phyloP scores from a whole-genome alignment of 2,888 invertebrate genomes.

The Trilocha varians region DNA sequence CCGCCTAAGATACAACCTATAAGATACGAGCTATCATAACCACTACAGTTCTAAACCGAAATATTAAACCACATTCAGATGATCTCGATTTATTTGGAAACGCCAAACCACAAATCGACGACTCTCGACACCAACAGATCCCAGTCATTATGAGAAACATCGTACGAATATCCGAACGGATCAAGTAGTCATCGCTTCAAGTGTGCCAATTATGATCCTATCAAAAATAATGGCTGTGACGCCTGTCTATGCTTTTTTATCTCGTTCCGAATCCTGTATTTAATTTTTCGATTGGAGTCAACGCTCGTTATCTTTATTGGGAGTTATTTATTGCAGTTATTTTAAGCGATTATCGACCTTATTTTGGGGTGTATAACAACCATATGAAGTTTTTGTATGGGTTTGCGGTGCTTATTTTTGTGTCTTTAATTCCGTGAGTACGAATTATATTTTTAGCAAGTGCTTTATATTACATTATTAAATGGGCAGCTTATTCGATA shows the following conservation, averaged over 20 bases:
- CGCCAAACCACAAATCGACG: not conserved
- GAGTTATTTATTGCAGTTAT: not conserved
- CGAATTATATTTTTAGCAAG: too few relatives aligned
- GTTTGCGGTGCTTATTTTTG: too few relatives aligned
- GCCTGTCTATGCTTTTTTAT: constrained; percentile 12
- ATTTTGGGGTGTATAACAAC: too few relatives aligned
- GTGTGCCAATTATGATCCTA: constrained; percentile 36
- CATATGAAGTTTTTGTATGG: too few relatives aligned
- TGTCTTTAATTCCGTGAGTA: too few relatives aligned
- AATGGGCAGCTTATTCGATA: too few relatives aligned
- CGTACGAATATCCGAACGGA: constrained; percentile 17
- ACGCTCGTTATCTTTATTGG: not conserved
- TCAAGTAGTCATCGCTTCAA: constrained; percentile 25
- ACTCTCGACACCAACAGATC: constrained; percentile 12
- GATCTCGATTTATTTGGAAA: not conserved
- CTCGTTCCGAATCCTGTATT: not conserved
- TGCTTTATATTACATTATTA: too few relatives aligned
- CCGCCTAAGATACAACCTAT: too few relatives aligned
- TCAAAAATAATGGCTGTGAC: constrained; percentile 28
- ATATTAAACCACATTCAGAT: not conserved
- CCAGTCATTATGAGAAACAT: constrained; percentile 11
- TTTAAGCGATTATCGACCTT: not conserved
- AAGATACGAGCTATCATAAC: too few relatives aligned
- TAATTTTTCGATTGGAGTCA: constrained; percentile 12
- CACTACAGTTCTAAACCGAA: not conserved